Base-by-base conservation (phyloP, 2,888 invertebrate species). In the Bibio marci region DNA sequence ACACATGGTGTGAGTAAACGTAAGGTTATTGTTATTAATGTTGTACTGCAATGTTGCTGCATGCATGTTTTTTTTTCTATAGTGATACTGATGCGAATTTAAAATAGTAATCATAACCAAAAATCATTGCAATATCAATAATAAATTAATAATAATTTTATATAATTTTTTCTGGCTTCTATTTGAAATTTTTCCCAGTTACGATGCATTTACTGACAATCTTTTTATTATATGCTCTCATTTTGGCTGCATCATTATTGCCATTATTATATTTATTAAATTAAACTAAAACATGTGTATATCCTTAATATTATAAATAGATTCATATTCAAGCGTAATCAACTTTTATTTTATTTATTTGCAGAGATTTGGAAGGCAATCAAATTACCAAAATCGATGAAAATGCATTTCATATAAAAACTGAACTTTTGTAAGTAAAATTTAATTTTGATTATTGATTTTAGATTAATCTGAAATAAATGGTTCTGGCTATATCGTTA, bases 391-490 rank as follows among this genome's bases (percentile, higher is more conserved):
- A 63, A 40, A 64, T 82, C 40, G 61, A 69, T 10, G 56, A 69
- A 33, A 76, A 78, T 56, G 70, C 76, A 33, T 66, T 81, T 41
- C 71, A 69, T 46, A 70, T 81, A 43, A 70, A 72, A 53, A 77
- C 77, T 47, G 76, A 76, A 57, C 78, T 79, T 70, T 68, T 80
- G 80, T 80, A 71, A 76, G 79, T 76, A 60, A 59, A n/a, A n/a
- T n/a, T n/a, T n/a, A n/a, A n/a, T n/a, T n/a, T n/a, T n/a, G n/a
- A n/a, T n/a, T n/a, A n/a, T n/a, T n/a, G n/a, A n/a, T n/a, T n/a
- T n/a, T n/a, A n/a, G n/a, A n/a, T n/a, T n/a, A n/a, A n/a, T n/a
- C n/a, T n/a, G n/a, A n/a, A n/a, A n/a, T n/a, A n/a, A n/a, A n/a
- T n/a, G n/a, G n/a, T n/a, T n/a, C n/a, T n/a, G n/a, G n/a, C n/a